A percentile compares a stretch with the other conserved stretches of the same genome.
These are phyloP conservation scores for Hymenopus coronatus DNA, from an alignment of 2,888 invertebrate species.

Conservation along the genomic window DNA sequence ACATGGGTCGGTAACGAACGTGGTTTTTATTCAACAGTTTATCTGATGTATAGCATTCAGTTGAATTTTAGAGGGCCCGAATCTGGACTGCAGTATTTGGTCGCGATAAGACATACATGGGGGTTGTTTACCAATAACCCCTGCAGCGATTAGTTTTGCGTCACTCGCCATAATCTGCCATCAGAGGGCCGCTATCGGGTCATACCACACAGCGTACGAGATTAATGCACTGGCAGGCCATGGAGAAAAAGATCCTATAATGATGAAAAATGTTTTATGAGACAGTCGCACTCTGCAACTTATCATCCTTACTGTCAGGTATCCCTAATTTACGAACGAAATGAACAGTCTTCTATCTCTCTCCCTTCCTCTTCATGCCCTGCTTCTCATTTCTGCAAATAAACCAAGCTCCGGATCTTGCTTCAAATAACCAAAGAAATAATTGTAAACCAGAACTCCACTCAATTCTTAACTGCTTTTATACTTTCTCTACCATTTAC, in stretches of 20 bases:
- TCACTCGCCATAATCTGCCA: background rate
- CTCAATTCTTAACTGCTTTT: no score
- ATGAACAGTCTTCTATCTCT: background rate
- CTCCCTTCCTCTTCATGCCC: background rate
- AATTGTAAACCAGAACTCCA: background rate
- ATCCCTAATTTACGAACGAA: background rate
- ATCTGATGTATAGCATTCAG: background rate
- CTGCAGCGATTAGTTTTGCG: background rate
- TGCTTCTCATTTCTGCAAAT: background rate
- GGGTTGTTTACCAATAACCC: background rate
- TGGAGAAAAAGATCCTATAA: background rate
- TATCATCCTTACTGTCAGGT: slow-evolving; percentile 13
- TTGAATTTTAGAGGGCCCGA: background rate
- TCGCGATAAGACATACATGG: background rate
- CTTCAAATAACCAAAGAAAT: background rate
- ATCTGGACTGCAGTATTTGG: background rate
- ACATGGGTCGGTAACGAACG: no score
- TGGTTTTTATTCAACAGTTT: background rate
- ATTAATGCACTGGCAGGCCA: background rate
- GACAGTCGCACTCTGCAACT: slow-evolving; percentile 1
- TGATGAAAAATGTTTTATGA: slow-evolving; percentile 15
- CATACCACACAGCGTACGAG: background rate
- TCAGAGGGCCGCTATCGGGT: background rate
- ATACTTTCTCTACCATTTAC: no score
- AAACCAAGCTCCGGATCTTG: background rate